These are phyloP conservation scores for Ostrea edulis DNA, from an alignment of 1,140 invertebrate genomes.

Conservation along the genomic window DNA sequence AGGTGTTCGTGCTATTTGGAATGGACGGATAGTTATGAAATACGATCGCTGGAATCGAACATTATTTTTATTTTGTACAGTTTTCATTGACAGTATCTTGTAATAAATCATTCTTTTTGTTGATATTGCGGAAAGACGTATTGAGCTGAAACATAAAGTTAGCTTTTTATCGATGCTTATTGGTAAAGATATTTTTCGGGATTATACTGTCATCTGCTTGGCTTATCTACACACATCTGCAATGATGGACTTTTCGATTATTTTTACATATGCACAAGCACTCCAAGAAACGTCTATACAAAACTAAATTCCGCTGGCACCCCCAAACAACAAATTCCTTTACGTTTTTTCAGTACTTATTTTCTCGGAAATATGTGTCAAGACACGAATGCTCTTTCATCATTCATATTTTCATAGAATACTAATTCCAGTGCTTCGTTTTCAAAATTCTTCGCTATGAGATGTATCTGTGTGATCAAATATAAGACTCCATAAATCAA, in stretches of 20 bases:
- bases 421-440: too few species aligned
- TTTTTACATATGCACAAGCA: background rate
- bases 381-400: background rate
- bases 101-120: slow-evolving; percentile 20
- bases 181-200: background rate
- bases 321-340: background rate
- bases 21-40: background rate
- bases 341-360: background rate
- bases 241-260: background rate
- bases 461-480: too few species aligned
- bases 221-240: slow-evolving; percentile 4
- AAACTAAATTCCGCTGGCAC: background rate
- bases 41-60: background rate
- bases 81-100: slow-evolving; percentile 7
- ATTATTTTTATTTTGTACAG: background rate
- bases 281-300: background rate
- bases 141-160: background rate
- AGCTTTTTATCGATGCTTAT: slow-evolving; percentile 24
- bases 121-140: background rate
- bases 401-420: background rate
- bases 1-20: background rate
- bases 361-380: background rate
- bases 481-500: too few species aligned
- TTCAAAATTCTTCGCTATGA: too few species aligned
- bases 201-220: background rate